Evolutionary conservation across 2,113 vertebrate genomes (phyloP), one percentile per base, ranked within the genome.

Genomic region (Acinonyx jubatus): DNA sequence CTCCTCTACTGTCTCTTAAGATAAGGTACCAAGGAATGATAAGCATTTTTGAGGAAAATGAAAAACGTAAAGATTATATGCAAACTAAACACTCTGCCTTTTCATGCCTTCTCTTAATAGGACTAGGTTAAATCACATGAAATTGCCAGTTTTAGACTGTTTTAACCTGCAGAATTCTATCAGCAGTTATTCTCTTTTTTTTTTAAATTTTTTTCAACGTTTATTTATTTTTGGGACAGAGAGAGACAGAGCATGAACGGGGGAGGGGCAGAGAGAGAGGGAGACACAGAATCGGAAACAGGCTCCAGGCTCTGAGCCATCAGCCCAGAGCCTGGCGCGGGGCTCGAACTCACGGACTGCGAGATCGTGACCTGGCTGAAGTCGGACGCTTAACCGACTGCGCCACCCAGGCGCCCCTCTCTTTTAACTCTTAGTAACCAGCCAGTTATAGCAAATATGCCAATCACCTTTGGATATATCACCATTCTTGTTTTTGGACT

Each of bases 121-220:
- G 55, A 82, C 81, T 84, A 79, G 45, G 4, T 82, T 89, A 94
- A 94, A 68, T 81, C 38, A 45, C 57, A 36, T 41, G 21, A 86
- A 96, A 52, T 86, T 73, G 29, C 36, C 68, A 87, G 13, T 41
- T 9, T 41, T 89, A 89, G 68, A 82, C 63, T 57, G 13, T 94
- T 94, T 93, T 84, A 38, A 92, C 3, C 27, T 87, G 29, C 3
- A 83, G 33, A 83, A 89, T 95, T 65, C 9, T 80, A 2, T 81
- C 41, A 63, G 4, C 71, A 96, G 7, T 85, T 88, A 73, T 38
- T 71, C n/a, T 97, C 19, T 91, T 87, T 88, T 81, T 91, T 87
- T 38, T 38, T 38, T 38, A 3, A 38, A 38, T 38, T 38, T 38
- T 38, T 38, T 38, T 38, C 36, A 38, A 38, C 36, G 36, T 38